phyloP scores from a whole-genome alignment of 1,140 invertebrate genomes.

The Sycophaga agraensis region DNA sequence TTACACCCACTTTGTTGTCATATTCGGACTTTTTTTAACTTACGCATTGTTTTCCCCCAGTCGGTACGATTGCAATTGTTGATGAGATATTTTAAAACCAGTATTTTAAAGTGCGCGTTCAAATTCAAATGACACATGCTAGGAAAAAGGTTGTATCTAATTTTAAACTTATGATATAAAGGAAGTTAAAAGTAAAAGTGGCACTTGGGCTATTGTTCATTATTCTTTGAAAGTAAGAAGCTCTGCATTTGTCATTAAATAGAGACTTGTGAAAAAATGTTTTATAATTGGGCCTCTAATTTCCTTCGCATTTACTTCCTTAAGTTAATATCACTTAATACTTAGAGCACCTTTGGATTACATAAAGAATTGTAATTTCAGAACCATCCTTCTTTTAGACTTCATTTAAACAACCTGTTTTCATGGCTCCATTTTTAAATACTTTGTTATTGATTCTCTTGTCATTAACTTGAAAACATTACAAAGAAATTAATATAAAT shows the following conservation, averaged over 20 bases:
- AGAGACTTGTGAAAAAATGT: slow-evolving; percentile 12
- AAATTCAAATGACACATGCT: too few relatives aligned
- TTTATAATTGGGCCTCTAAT: slow-evolving; percentile 17
- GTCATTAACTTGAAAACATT: slow-evolving; percentile 3
- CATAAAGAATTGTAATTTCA: slow-evolving; percentile 19
- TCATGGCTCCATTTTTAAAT: slow-evolving; percentile 1
- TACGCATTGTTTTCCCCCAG: too few relatives aligned
- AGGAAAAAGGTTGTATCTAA: too few relatives aligned
- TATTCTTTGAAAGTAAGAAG: too few relatives aligned
- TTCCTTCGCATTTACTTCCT: slow-evolving; percentile 10
- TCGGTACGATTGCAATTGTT: too few relatives aligned
- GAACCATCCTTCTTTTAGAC: not conserved
- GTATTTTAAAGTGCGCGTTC: too few relatives aligned
- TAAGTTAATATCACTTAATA: slow-evolving; percentile 12
- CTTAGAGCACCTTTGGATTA: not conserved
- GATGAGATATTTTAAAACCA: too few relatives aligned
- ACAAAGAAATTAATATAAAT: slow-evolving; percentile 15
- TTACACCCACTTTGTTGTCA: too few relatives aligned
- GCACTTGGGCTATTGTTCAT: too few relatives aligned
- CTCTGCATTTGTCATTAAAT: not conserved
- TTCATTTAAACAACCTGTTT: not conserved
- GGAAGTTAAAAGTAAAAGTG: too few relatives aligned
- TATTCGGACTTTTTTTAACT: too few relatives aligned
- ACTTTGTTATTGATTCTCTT: not conserved
- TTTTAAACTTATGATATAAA: too few relatives aligned